phyloP scores from a whole-genome alignment of 2,797 vertebrate genomes.

The Trichosurus vulpecula region DNA sequence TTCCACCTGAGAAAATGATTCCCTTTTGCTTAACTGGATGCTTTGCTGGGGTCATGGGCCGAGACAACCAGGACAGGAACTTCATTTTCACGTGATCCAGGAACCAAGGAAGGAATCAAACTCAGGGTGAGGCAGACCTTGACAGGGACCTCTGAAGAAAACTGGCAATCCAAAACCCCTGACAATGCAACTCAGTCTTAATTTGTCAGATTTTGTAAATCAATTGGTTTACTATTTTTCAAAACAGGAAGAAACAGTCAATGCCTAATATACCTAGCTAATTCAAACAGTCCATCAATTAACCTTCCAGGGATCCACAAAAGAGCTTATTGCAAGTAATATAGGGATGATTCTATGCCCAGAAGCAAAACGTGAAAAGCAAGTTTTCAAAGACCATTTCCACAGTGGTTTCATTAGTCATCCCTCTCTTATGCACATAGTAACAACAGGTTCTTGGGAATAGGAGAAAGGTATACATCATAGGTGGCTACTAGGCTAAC shows the following conservation, averaged over 20 bases:
- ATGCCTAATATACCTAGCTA: not conserved
- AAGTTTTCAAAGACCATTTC: not conserved
- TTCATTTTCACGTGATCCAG: not conserved
- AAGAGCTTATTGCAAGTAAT: not conserved
- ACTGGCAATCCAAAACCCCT: too few relatives aligned
- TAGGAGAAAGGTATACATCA: not conserved
- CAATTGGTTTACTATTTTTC: too few relatives aligned
- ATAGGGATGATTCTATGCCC: too few relatives aligned
- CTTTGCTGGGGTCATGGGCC: not conserved
- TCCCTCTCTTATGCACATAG: not conserved
- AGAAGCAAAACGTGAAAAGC: not conserved
- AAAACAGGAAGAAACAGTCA: not conserved
- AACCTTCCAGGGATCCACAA: not conserved
- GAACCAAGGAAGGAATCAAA: not conserved
- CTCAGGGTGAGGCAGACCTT: too few relatives aligned
- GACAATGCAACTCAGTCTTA: too few relatives aligned
- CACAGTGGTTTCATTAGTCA: not conserved
- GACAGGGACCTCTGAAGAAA: not conserved
- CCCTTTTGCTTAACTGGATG: not conserved
- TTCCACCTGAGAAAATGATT: not conserved
- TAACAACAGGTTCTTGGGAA: not conserved
- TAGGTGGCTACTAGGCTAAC: not conserved
- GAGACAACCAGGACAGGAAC: not conserved
- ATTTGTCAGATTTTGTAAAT: not conserved
- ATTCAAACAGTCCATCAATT: not conserved